Evolutionary conservation across 2,797 vertebrate genomes (phyloP).

Genomic region (Arnoldichthys spilopterus): DNA sequence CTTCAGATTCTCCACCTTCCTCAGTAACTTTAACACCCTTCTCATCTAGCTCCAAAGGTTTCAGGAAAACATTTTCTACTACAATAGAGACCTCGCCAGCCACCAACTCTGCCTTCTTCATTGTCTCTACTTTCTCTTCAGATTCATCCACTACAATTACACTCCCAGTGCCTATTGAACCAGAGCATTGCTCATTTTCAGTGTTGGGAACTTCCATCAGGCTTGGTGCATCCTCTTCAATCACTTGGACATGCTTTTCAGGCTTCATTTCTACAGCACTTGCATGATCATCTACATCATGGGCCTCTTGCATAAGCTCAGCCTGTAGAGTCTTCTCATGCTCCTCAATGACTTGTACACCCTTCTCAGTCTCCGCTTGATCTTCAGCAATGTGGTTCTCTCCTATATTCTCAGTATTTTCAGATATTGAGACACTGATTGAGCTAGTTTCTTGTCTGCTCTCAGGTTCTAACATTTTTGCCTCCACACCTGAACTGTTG

Average conservation of each 20-base stretch:
- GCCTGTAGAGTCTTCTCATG: constrained; percentile 6
- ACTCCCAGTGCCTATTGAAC: not conserved
- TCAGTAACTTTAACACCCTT: not conserved
- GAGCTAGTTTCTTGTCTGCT: not conserved
- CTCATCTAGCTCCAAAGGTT: not conserved
- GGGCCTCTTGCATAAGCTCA: constrained; percentile 10
- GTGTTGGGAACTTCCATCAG: not conserved
- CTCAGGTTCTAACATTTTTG: constrained; percentile 23
- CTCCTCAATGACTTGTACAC: not conserved
- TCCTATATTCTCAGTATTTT: not conserved
- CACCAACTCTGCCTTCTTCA: constrained; percentile 30
- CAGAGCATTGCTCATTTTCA: not conserved
- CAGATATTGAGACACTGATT: not conserved
- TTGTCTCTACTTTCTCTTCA: not conserved
- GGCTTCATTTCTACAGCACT: not conserved
- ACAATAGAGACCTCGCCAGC: not conserved
- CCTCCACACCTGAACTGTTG: not conserved
- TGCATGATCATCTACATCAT: not conserved
- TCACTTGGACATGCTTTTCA: not conserved
- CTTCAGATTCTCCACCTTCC: not conserved
- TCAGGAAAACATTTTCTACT: not conserved
- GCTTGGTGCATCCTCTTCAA: not conserved
- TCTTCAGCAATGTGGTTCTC: not conserved
- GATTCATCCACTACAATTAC: not conserved
- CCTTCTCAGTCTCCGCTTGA: constrained; percentile 23